Evolutionary conservation across 2,888 invertebrate species (phyloP).

Genomic region (Agapostemon virescens): DNA sequence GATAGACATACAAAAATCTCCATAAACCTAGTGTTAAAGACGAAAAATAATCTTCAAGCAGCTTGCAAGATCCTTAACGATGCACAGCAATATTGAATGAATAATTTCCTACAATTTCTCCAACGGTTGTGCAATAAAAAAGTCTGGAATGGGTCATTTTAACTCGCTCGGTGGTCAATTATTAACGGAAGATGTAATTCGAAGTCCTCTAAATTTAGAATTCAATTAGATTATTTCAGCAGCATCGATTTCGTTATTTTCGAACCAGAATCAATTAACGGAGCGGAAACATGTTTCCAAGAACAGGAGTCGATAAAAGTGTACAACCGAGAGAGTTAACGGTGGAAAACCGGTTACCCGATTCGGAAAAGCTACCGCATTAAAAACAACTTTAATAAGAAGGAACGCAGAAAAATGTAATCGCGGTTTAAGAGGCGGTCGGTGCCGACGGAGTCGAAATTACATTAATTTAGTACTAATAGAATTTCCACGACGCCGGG

Average conservation of each 20-base stretch:
- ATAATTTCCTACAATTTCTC: neutral
- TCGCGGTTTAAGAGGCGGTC: constrained; percentile 4
- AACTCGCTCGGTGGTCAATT: neutral
- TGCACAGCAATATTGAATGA: no score
- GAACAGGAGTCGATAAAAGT: neutral
- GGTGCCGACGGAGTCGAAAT: neutral
- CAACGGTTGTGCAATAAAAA: neutral
- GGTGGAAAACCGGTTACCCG: neutral
- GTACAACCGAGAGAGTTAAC: neutral
- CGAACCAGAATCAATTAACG: neutral
- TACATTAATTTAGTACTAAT: constrained; percentile 31
- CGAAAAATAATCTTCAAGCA: no score
- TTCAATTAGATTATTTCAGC: neutral
- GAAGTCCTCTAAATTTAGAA: neutral
- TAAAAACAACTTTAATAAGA: neutral
- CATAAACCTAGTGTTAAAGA: no score
- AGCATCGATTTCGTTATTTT: neutral
- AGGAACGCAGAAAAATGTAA: constrained; percentile 9
- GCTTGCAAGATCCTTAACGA: no score
- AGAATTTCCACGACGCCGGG: constrained; percentile 2
- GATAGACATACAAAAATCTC: no score
- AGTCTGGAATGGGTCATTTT: neutral
- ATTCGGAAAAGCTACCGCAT: constrained; percentile 13
- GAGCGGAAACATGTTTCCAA: neutral
- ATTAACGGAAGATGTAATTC: neutral